Percentiles rank a stretch among this genome's conserved stretches.
phyloP scores from a whole-genome alignment of 1,140 invertebrate genomes.

The Ips typographus region DNA sequence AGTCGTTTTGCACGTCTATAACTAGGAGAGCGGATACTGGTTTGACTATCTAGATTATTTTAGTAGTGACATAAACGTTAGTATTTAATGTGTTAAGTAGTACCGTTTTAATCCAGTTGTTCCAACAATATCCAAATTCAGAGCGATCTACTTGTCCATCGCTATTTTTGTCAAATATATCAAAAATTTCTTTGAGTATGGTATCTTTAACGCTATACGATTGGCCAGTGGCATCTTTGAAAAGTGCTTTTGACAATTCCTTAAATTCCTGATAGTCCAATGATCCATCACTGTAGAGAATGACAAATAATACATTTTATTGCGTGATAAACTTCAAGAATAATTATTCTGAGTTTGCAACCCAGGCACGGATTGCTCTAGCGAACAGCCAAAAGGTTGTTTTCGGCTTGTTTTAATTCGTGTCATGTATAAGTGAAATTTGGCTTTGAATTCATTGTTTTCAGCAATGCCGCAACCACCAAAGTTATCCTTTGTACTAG shows the following conservation, averaged over 20 bases:
- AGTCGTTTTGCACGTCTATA: conserved; percentile 85
- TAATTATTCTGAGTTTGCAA: too few relatives aligned
- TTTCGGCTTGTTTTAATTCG: too few relatives aligned
- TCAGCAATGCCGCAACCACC: too few relatives aligned
- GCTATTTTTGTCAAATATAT: conserved; percentile 57
- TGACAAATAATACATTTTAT: conserved; percentile 1
- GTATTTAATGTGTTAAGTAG: conserved; percentile 2
- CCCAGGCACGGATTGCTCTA: too few relatives aligned
- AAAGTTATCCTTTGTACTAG: too few relatives aligned
- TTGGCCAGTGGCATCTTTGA: conserved; percentile 58
- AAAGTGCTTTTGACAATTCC: conserved; percentile 59
- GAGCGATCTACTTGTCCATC: conserved; percentile 60
- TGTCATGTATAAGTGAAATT: too few relatives aligned
- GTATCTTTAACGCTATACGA: conserved; percentile 55
- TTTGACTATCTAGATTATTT: conserved; percentile 40
- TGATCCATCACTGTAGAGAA: conserved; percentile 55
- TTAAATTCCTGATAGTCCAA: conserved; percentile 61
- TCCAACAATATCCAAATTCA: conserved; percentile 58
- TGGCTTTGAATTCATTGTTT: too few relatives aligned
- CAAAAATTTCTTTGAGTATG: conserved; percentile 58
- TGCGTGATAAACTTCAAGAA: neutral
- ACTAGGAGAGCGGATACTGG: conserved; percentile 69
- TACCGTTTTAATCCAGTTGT: conserved; percentile 54
- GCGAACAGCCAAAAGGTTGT: too few relatives aligned
- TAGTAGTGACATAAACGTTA: too few relatives aligned